Base-by-base conservation (phyloP, 2,113 vertebrate genomes). In the Leiothrix lutea region DNA sequence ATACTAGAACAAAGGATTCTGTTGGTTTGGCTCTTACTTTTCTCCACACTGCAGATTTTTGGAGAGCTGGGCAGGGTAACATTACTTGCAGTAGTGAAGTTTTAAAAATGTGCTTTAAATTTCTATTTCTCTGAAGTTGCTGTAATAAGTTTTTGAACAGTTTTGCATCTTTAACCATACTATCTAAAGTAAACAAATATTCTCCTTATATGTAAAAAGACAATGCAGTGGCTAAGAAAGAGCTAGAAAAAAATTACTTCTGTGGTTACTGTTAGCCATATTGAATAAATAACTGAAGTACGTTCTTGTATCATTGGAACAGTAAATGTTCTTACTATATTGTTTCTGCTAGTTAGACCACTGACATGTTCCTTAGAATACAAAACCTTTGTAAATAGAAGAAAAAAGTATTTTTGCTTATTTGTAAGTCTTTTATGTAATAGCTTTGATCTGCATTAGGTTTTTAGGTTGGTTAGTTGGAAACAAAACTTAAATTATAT, bases 281-380 rank as follows among this genome's bases (percentile, higher is more conserved):
- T 50, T 56, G 54, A 50, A 10, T 38, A 51, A 86, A 33, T 57
- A 72, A 23, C 23, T 75, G 62, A 71, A 62, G 31, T 51, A 42
- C 62, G n/a, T 57, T 62, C 12, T 3, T 35, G 5, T 28, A 24
- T 71, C 31, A 56, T 57, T 67, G 62, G 38, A 77, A 28, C 11
- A 8, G 11, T 35, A 58, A 28, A 36, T 67, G 8, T 20, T 75
- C 36, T 72, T 61, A 51, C 17, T 62, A 9, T n/a, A 20, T 48
- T 81, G 9, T 78, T 86, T 65, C 60, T 70, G 35, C 48, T 58
- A 35, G 16, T 50, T 73, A 54, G 17, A 56, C 25, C 9, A 26
- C 33, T 45, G 31, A 38, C 0, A 0, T 8, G 1, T 50, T 73
- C 28, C 35, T 64, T 58, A 36, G 28, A 91, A 82, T 22, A 36